Percentiles rank a stretch among this genome's conserved stretches.
phyloP scores from a whole-genome alignment of 2,113 vertebrate species.

The Petaurus breviceps region DNA sequence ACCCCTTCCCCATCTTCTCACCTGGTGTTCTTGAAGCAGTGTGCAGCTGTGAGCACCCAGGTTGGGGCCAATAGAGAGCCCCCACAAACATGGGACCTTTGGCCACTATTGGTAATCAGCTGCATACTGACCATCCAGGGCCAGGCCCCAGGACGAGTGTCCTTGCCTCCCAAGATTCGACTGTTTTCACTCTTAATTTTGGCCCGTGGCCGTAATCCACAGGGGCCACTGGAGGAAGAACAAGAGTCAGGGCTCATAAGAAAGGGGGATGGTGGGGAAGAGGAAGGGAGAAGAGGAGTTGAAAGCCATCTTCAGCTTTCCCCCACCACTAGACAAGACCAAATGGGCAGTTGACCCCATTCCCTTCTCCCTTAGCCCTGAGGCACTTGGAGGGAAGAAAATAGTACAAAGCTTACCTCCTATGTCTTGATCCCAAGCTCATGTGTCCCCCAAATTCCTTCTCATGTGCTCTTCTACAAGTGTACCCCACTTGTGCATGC shows the following conservation, averaged over 20 bases:
- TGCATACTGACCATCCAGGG: conserved; percentile 91
- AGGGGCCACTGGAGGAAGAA: conserved; percentile 69
- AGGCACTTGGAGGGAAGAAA: not conserved
- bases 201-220: conserved; percentile 62
- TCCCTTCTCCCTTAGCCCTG: not conserved
- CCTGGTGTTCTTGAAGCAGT: conserved; percentile 83
- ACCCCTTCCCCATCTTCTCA: not conserved
- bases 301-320: not conserved
- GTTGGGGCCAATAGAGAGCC: conserved; percentile 83
- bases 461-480: not conserved
- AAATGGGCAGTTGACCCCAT: not conserved
- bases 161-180: conserved; percentile 52
- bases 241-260: not conserved
- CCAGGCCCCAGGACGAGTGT: conserved; percentile 76
- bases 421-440: not conserved
- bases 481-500: not conserved
- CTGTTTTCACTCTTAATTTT: not conserved
- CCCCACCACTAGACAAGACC: not conserved
- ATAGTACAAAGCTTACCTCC: not conserved
- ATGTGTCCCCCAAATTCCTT: not conserved
- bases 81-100: conserved; percentile 83
- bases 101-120: conserved; percentile 51
- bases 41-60: conserved; percentile 90
- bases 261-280: not conserved
- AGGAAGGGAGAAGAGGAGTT: not conserved